These are phyloP conservation scores for Trididemnum nubilum DNA, from an alignment of 23 tunicate genomes.

Conservation along the genomic window DNA sequence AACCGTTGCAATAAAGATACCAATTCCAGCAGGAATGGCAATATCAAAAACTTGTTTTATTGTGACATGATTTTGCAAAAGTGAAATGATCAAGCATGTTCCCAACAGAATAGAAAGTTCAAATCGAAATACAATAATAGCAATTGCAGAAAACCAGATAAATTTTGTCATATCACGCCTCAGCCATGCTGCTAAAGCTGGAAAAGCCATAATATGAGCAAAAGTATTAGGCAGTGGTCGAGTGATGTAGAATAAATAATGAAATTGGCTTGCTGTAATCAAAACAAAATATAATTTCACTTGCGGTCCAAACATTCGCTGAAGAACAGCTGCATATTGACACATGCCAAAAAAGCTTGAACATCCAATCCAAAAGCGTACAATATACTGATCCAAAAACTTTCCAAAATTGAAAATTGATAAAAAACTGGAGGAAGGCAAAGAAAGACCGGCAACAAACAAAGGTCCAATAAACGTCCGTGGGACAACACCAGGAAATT, in stretches of 20 bases:
- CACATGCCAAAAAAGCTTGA: conserved; percentile 41
- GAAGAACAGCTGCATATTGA: conserved; percentile 40
- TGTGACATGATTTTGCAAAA: neutral
- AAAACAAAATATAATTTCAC: conserved; percentile 33
- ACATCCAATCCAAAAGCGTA: conserved; percentile 54
- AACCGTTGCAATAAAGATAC: conserved; percentile 19
- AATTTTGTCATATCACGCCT: conserved; percentile 32
- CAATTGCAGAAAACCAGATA: conserved; percentile 68
- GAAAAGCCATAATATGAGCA: conserved; percentile 53
- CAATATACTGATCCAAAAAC: conserved; percentile 52
- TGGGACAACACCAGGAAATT: conserved; percentile 97
- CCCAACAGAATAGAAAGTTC: conserved; percentile 73
- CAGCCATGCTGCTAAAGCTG: conserved; percentile 76
- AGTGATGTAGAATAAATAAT: conserved; percentile 78
- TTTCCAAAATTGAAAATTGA: conserved; percentile 13
- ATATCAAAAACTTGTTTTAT: neutral
- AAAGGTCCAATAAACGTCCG: conserved; percentile 87
- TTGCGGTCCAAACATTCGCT: conserved; percentile 28
- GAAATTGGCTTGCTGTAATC: conserved; percentile 74
- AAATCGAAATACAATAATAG: conserved; percentile 62
- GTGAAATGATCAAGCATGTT: conserved; percentile 57
- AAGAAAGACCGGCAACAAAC: conserved; percentile 32
- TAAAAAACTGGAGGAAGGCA: conserved; percentile 31
- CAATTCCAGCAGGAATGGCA: conserved; percentile 39
- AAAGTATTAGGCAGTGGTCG: conserved; percentile 89